Evolutionary conservation across 2,888 invertebrate genomes (phyloP).

Genomic region (Pandemis corylana): DNA sequence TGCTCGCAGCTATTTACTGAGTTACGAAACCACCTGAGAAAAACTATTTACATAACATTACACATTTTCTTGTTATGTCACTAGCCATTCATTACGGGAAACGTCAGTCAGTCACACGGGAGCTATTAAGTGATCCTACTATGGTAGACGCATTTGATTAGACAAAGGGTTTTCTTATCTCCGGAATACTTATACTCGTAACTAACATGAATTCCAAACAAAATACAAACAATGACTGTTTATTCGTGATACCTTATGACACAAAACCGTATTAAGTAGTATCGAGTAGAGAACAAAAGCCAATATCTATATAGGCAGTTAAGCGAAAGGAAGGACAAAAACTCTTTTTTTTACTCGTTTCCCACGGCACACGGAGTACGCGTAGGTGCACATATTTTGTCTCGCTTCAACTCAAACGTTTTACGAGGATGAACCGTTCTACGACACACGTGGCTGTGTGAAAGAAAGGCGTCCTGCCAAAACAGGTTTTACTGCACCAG

Average conservation of each 20-base stretch:
- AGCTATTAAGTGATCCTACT: not conserved
- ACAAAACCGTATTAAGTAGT: conserved; percentile 43
- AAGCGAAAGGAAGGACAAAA: conserved; percentile 76
- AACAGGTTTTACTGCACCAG: conserved; percentile 60
- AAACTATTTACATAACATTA: conserved; percentile 69
- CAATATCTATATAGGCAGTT: conserved; percentile 58
- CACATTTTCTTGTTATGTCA: conserved; percentile 55
- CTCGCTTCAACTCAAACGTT: conserved; percentile 53
- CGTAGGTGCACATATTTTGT: conserved; percentile 48
- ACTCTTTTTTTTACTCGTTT: conserved; percentile 70
- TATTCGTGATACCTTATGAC: not conserved
- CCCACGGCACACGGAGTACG: conserved; percentile 69
- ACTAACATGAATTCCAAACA: too few species aligned
- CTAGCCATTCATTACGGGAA: conserved; percentile 43
- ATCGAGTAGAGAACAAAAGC: conserved; percentile 65
- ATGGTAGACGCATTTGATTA: not conserved
- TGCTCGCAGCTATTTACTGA: conserved; percentile 63
- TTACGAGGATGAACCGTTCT: conserved; percentile 38
- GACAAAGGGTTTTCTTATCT: too few species aligned
- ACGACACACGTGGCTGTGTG: conserved; percentile 48
- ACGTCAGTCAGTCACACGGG: conserved; percentile 12
- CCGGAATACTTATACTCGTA: too few species aligned
- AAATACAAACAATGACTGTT: not conserved
- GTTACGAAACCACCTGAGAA: conserved; percentile 72
- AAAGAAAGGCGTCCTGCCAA: conserved; percentile 64